phyloP scores from a whole-genome alignment of 2,797 vertebrate genomes.

The Cacajao melanocephalus region DNA sequence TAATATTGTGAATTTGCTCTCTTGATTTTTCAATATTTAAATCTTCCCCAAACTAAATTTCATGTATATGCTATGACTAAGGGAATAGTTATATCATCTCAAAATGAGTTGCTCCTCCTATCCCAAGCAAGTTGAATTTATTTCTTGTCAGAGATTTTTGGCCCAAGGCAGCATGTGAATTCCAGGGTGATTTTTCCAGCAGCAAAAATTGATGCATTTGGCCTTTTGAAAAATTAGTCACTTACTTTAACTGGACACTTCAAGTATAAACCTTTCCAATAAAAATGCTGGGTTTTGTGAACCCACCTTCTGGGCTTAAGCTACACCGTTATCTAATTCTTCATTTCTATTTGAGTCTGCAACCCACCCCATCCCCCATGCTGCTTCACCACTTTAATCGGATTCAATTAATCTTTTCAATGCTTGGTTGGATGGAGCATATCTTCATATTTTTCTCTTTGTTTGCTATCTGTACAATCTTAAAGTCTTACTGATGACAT shows the following conservation, averaged over 20 bases:
- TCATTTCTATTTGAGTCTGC: background rate
- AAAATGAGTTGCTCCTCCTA: background rate
- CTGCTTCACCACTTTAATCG: background rate
- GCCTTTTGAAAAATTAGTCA: constrained; percentile 45
- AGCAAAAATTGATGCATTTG: constrained; percentile 38
- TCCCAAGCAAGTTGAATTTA: constrained; percentile 4
- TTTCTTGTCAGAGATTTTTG: constrained; percentile 59
- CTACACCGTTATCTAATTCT: background rate
- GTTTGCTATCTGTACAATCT: background rate
- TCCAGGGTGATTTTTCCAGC: constrained; percentile 48
- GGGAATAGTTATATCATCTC: background rate
- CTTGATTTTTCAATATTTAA: constrained; percentile 33
- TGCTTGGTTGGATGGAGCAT: background rate
- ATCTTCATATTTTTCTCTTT: background rate
- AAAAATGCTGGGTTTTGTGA: background rate
- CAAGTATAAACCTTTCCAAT: background rate
- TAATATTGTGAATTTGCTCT: background rate
- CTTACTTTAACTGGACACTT: background rate
- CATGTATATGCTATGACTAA: background rate
- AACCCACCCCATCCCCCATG: background rate
- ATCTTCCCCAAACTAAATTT: constrained; percentile 35
- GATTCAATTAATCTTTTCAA: background rate
- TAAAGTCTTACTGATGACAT: background rate
- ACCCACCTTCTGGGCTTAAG: background rate
- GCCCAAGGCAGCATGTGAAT: constrained; percentile 38